phyloP scores from a whole-genome alignment of 2,888 invertebrate genomes.

The Baronia brevicornis region DNA sequence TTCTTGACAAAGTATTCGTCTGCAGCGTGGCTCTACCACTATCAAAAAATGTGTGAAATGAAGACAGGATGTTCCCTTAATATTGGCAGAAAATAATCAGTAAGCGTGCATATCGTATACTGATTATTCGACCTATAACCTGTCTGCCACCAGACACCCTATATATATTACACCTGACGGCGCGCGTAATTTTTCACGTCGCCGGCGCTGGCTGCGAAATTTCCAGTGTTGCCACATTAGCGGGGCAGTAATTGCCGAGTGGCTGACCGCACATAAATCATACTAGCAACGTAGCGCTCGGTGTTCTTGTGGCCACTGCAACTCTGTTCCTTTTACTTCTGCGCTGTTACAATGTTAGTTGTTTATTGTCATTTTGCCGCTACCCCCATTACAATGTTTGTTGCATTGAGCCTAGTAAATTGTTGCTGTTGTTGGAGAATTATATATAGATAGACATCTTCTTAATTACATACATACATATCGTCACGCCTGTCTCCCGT shows the following conservation, averaged over 20 bases:
- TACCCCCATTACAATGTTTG: constrained; percentile 2
- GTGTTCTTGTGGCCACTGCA: constrained; percentile 22
- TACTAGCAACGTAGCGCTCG: constrained; percentile 15
- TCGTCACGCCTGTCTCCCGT: too few species aligned
- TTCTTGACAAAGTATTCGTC: too few species aligned
- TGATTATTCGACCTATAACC: constrained; percentile 9
- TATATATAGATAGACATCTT: too few species aligned
- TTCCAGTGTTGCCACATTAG: constrained; percentile 42
- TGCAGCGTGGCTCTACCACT: too few species aligned
- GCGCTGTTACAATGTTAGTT: constrained; percentile 21
- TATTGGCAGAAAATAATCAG: too few species aligned
- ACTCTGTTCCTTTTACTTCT: constrained; percentile 21
- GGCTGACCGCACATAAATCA: constrained; percentile 42
- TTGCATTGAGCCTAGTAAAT: background rate
- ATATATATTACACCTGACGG: constrained; percentile 21
- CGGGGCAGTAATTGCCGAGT: constrained; percentile 36
- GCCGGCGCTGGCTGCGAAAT: constrained; percentile 28
- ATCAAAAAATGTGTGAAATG: too few species aligned
- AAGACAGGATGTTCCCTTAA: too few species aligned
- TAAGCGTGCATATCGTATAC: too few species aligned
- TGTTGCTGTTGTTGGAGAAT: too few species aligned
- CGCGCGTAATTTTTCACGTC: constrained; percentile 24
- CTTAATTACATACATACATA: too few species aligned
- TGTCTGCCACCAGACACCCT: constrained; percentile 9
- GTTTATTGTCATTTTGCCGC: too few species aligned